Conservation (phyloP, 2,888 invertebrate genomes). For the Gisinianus flammeolus region DNA sequence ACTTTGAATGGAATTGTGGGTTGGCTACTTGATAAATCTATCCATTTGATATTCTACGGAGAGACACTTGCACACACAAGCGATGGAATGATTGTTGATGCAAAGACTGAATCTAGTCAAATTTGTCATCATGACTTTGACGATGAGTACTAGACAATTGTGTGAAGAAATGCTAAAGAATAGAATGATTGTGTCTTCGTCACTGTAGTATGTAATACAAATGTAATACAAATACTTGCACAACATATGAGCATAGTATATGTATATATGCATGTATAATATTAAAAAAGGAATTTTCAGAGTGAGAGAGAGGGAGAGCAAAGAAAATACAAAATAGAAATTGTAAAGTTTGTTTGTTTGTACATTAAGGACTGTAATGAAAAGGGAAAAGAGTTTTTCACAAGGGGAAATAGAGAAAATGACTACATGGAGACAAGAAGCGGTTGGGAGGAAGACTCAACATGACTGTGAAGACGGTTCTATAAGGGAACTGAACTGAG, state of each 20-base stretch:
- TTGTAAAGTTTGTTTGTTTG: too few relatives aligned
- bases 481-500: not conserved
- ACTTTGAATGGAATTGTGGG: too few relatives aligned
- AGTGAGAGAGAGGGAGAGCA: too few relatives aligned
- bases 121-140: constrained; percentile 16
- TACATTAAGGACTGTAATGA: too few relatives aligned
- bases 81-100: not conserved
- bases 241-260: not conserved
- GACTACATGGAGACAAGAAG: not conserved
- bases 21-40: not conserved
- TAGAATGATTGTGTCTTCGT: too few relatives aligned
- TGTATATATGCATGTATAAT: not conserved
- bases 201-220: too few relatives aligned
- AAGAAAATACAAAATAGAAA: too few relatives aligned
- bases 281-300: too few relatives aligned
- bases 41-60: not conserved
- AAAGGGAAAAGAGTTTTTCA: too few relatives aligned
- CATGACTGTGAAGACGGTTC: constrained; percentile 12
- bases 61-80: not conserved
- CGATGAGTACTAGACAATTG: constrained; percentile 3
- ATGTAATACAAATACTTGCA: not conserved
- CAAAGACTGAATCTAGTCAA: not conserved
- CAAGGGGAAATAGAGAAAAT: not conserved
- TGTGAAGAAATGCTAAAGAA: not conserved
- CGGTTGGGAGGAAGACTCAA: constrained; percentile 8